A percentile compares a stretch with the other conserved stretches of the same genome.
These are phyloP conservation scores for Leguminivora glycinivorella DNA, from an alignment of 1,140 invertebrate species.

Conservation along the genomic window DNA sequence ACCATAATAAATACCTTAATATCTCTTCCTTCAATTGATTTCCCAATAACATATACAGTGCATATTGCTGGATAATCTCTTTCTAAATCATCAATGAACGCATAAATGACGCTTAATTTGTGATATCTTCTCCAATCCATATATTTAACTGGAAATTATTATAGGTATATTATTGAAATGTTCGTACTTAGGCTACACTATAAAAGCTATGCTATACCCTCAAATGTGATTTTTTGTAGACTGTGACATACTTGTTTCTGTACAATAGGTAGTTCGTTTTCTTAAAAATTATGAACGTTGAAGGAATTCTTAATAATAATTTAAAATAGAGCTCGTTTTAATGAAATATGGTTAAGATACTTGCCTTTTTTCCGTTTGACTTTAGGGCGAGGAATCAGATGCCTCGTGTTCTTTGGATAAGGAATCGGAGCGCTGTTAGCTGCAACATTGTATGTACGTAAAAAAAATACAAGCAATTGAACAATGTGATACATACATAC, in stretches of 20 bases:
- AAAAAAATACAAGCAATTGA: not conserved
- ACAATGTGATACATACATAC: too few species aligned
- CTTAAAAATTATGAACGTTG: too few species aligned
- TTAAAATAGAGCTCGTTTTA: too few species aligned
- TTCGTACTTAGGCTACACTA: too few species aligned
- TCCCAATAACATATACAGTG: constrained; percentile 65
- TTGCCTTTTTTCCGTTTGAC: constrained; percentile 25
- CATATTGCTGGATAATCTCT: constrained; percentile 69
- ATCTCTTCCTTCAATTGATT: constrained; percentile 66
- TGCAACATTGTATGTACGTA: not conserved
- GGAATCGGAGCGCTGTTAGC: not conserved
- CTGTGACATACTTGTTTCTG: too few species aligned
- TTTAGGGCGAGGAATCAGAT: not conserved
- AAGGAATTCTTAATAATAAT: too few species aligned
- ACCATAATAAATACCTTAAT: constrained; percentile 55
- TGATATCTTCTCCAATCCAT: constrained; percentile 73
- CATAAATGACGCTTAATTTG: constrained; percentile 63
- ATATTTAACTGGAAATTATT: constrained; percentile 50
- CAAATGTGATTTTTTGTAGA: too few species aligned
- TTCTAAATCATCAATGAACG: constrained; percentile 66
- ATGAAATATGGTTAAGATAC: not conserved
- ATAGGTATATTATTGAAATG: constrained; percentile 20
- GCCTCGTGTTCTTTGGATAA: not conserved
- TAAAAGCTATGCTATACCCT: too few species aligned
- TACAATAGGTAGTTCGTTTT: too few species aligned